phyloP scores from a whole-genome alignment of 2,113 vertebrate genomes.

The Rhinolophus sinicus region DNA sequence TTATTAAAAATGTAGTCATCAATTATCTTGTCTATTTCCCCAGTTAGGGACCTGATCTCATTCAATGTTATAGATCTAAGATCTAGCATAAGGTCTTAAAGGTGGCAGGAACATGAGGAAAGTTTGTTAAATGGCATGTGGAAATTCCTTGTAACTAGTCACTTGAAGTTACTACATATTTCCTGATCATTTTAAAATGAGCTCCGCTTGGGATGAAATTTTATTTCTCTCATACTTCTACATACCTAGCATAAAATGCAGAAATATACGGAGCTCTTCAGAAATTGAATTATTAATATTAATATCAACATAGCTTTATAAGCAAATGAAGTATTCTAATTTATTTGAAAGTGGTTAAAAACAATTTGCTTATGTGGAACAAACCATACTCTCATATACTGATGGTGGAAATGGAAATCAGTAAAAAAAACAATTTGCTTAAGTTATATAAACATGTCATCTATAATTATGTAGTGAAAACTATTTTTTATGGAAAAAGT shows the following conservation, averaged over 20 bases:
- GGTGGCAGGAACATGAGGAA: not conserved
- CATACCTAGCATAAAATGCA: not conserved
- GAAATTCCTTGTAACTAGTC: not conserved
- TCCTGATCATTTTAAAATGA: not conserved
- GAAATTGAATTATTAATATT: not conserved
- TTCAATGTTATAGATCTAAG: not conserved
- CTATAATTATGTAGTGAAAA: not conserved
- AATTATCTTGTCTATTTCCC: not conserved
- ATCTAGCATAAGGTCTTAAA: not conserved
- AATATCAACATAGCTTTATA: not conserved
- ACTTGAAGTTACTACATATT: not conserved
- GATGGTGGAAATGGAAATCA: no score
- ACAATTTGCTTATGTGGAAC: not conserved
- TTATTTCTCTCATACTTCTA: not conserved
- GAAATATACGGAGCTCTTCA: not conserved
- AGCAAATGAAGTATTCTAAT: not conserved
- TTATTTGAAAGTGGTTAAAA: constrained; percentile 41
- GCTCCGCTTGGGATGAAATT: not conserved
- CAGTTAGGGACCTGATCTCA: not conserved
- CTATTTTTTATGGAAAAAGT: not conserved
- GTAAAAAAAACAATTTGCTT: not conserved
- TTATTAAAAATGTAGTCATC: not conserved
- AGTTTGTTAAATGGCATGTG: not conserved
- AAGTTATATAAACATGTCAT: not conserved
- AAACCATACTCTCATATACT: no score